Percentiles rank a stretch among this genome's conserved stretches.
These are phyloP conservation scores for Cremastinae sp. DNA, from an alignment of 2,888 invertebrate genomes.

Conservation along the genomic window DNA sequence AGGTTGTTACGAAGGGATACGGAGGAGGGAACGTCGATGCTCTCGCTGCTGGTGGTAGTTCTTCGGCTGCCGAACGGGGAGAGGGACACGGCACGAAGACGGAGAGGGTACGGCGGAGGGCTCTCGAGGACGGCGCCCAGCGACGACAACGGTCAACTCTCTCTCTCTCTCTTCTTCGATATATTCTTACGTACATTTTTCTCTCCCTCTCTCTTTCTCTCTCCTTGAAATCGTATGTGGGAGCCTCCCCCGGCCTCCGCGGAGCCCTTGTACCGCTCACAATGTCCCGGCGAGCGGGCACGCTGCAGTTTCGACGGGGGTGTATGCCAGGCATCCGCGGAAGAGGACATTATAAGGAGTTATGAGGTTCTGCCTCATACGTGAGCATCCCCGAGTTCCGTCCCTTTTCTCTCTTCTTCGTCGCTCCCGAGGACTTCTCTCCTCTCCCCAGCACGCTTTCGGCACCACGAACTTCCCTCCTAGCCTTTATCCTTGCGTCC, in stretches of 20 bases:
- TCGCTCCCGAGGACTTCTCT: no score
- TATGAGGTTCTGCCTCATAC: slow-evolving; percentile 80
- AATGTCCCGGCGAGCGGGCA: slow-evolving; percentile 72
- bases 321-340: slow-evolving; percentile 79
- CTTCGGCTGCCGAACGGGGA: slow-evolving; percentile 56
- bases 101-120: slow-evolving; percentile 51
- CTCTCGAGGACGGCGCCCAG: slow-evolving; percentile 53
- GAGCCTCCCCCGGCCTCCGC: slow-evolving; percentile 14
- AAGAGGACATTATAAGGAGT: slow-evolving; percentile 80
- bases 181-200: slow-evolving; percentile 19
- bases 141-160: slow-evolving; percentile 64
- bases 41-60: slow-evolving; percentile 53
- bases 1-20: slow-evolving; percentile 11
- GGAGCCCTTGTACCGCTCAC: slow-evolving; percentile 65
- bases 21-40: slow-evolving; percentile 52
- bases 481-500: slow-evolving; percentile 41
- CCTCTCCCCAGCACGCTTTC: slow-evolving; percentile 48
- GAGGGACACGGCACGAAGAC: slow-evolving; percentile 44
- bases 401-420: slow-evolving; percentile 64
- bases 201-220: slow-evolving; percentile 16
- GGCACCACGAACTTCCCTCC: slow-evolving; percentile 39
- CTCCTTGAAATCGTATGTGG: slow-evolving; percentile 26
- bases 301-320: slow-evolving; percentile 72
- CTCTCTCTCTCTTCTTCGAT: no score
- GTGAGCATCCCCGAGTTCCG: slow-evolving; percentile 74